Base-by-base conservation (phyloP, 2,888 invertebrate genomes). In the Hirtodrosophila duncani region DNA sequence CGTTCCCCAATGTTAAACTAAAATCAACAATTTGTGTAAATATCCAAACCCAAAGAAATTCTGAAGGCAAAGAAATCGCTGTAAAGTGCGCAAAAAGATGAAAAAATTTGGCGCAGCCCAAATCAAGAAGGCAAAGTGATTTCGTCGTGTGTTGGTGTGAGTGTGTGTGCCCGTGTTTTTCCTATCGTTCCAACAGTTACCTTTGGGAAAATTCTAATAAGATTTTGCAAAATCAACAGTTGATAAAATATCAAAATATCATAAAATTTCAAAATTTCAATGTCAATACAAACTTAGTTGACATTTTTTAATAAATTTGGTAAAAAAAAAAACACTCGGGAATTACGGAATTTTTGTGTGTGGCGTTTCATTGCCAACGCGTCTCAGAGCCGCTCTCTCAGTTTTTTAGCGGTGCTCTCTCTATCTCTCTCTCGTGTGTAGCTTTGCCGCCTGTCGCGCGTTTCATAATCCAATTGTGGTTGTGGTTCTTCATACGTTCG, bases 271-370 rank as follows among this genome's bases (percentile, higher is more conserved):
- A 24, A 30, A n/a, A 17, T 31, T 11, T 10, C 10, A 53, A 48
- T 37, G 34, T 21, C 9, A 43, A 31, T 43, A 23, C 18, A 10
- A 18, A 3, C 31, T 27, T 8, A 38, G 20, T 30, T 29, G 49
- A 41, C 13, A 55, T 52, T 48, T 52, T 57, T 61, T 31, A 48
- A 33, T 33, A 48, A 48, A 48, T 14, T 5, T 20, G 30, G 8
- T 17, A 24, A 48, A 41, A 23, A 45, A n/a, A n/a, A n/a, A n/a
- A n/a, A n/a, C n/a, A n/a, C n/a, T n/a, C n/a, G n/a, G n/a, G n/a
- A n/a, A n/a, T 71, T 80, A 72, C 65, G 81, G 81, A 74, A 80
- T 74, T 74, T 77, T 69, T 72, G 69, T 80, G n/a, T 21, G 65
- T 63, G 66, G 58, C 65, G 77, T 72, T 72, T 55, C 72, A 64